Base-by-base conservation (phyloP, 2,888 invertebrate species). In the Crossocerus cetratus region DNA sequence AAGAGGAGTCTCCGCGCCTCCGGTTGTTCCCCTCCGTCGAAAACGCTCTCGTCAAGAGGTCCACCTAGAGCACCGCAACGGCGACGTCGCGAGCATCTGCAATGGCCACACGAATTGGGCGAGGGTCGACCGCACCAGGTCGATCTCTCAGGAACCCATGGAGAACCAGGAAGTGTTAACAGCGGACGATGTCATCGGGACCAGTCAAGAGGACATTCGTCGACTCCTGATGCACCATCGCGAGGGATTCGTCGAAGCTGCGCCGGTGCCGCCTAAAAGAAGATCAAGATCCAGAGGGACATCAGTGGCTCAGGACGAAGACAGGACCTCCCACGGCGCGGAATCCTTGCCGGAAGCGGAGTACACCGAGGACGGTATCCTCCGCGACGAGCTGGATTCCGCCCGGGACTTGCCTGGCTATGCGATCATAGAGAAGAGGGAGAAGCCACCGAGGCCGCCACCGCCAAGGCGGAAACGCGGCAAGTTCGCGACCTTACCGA, bases 341-440 rank as follows among this genome's bases (percentile, higher is more conserved):
- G 95, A 95, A 73, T 94, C 95, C 0, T 88, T 94, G 3, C 89
- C 89, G 2, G 91, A 91, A 43, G 77, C 90, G 3, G 91, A 90
- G 20, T 91, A 91, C 73, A 87, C 89, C 54, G 90, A 91, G 55
- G 88, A 89, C 2, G 91, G 92, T 8, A 91, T 88, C 11, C 87
- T 86, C 0, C 89, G 87, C 5, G 91, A 91, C 60, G 85, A 90
- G 1, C 77, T 87, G 65, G 88, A 90, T 43, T 83, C 91, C 2
- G 85, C 90, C 11, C 78, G 90, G 84, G 87, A 88, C 55, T 91
- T 91, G 74, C 92, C 92, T 21, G 96, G 96, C 4, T 96, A 96
- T 82, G 95, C 96, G 13, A 93, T 94, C 32, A 94, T 96, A 56
- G 95, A 95, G 69, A 96, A 96, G 90, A 92, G 93, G 0, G 90